phyloP scores from a whole-genome alignment of 2,888 invertebrate species.

The Sialis fuliginosa region DNA sequence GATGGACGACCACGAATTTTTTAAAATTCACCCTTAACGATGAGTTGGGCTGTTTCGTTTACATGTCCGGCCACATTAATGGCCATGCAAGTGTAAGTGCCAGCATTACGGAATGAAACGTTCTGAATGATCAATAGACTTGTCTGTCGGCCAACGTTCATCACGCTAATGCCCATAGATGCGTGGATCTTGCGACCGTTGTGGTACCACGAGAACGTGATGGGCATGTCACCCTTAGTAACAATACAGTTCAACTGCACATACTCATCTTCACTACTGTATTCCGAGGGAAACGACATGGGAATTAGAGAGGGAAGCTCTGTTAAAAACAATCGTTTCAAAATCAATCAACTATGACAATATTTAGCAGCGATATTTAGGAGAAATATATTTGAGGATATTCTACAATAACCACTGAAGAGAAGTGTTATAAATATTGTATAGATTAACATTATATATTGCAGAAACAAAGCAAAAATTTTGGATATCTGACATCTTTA shows the following conservation, averaged over 20 bases:
- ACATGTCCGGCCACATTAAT: constrained; percentile 44
- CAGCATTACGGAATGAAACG: constrained; percentile 44
- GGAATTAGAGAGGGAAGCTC: constrained; percentile 14
- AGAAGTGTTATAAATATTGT: too few species aligned
- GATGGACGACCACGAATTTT: too few species aligned
- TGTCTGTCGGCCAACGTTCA: constrained; percentile 36
- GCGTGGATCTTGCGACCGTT: constrained; percentile 39
- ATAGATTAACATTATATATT: too few species aligned
- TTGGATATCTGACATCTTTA: too few species aligned
- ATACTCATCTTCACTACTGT: constrained; percentile 32
- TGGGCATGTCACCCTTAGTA: constrained; percentile 51
- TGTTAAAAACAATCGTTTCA: constrained; percentile 5
- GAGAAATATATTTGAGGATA: too few species aligned
- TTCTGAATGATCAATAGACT: constrained; percentile 49
- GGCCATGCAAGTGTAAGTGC: constrained; percentile 46
- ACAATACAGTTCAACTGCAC: constrained; percentile 34
- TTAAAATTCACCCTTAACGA: constrained; percentile 38
- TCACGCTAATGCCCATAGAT: constrained; percentile 32
- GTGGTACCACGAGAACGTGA: constrained; percentile 56
- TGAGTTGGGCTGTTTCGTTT: constrained; percentile 38
- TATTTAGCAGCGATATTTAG: too few species aligned
- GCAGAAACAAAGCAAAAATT: too few species aligned
- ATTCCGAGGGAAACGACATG: constrained; percentile 14
- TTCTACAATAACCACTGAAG: too few species aligned
- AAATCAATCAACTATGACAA: too few species aligned